Conservation (phyloP, 1,140 invertebrate species). For the Cherax destructor region DNA sequence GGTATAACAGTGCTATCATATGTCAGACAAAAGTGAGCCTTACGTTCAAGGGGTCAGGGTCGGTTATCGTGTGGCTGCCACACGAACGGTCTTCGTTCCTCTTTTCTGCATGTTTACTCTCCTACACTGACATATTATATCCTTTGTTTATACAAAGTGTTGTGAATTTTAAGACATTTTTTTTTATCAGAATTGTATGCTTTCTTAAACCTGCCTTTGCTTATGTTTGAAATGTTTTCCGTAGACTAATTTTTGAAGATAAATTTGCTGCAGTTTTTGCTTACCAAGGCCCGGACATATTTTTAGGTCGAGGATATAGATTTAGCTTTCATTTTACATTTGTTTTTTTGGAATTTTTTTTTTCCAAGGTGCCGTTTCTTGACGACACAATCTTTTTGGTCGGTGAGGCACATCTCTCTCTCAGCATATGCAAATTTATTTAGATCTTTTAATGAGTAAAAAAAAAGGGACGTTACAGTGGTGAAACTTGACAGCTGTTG, state of each 20-base stretch:
- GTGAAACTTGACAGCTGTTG: constrained; percentile 3
- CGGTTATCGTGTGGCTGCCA: background rate
- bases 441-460: background rate
- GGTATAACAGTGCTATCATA: background rate
- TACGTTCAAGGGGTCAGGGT: background rate
- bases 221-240: background rate
- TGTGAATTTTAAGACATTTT: constrained; percentile 2
- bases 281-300: constrained; percentile 3
- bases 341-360: background rate
- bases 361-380: background rate
- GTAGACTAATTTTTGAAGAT: background rate
- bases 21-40: background rate
- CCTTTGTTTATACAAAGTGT: background rate
- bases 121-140: background rate
- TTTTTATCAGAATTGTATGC: background rate
- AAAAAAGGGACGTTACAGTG: background rate
- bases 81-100: background rate
- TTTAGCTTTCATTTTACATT: background rate
- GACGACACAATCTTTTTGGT: background rate
- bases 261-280: background rate
- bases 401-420: background rate
- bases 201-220: background rate
- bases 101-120: background rate
- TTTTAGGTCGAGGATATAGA: constrained; percentile 12
- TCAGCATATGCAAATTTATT: background rate